Evolutionary conservation across 1,140 invertebrate species (phyloP), one percentile per base, ranked within the genome.

Genomic region (Anoplolepis gracilipes): DNA sequence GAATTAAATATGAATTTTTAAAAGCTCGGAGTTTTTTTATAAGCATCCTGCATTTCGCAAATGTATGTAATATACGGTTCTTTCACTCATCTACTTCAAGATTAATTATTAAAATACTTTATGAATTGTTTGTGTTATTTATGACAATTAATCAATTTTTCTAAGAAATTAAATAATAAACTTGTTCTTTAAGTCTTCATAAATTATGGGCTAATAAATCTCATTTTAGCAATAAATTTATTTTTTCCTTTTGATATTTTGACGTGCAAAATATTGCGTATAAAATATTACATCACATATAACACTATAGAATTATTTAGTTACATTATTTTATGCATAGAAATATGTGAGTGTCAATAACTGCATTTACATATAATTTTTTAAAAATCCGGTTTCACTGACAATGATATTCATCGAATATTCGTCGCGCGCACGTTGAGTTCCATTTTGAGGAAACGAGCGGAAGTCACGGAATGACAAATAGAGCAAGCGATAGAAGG

Each of bases 341-440:
- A 75, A 22, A 5, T 5, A 22, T 76, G 1, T 16, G 8, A 65
- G 39, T 46, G 19, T 30, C 13, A 30, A 28, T 67, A 79, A 79
- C 22, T 36, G 76, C 2, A 28, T 53, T 10, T 19, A 42, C 10
- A 28, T 13, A 30, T 28, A 69, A 69, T 49, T 22, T 3, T 79
- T 70, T 55, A 39, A 57, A 16, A 2, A 22, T 69, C 2, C 64
- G 55, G 55, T 70, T 70, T 70, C 33, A 39, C 10, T 22, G 75
- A 77, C 25, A 69, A 78, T 2, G 65, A 70, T 79, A 79, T 79
- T 79, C 49, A 2, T 55, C 49, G 39, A 55, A 79, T 70, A 55
- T 36, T 70, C 64, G 64, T 70, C 10, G 22, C 8, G 30, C 30
- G 25, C 22, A 25, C 28, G 55, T 10, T 53, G 22, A 69, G 30